Base-by-base conservation (phyloP, 2,797 vertebrate genomes). In the Chelidonichthys spinosus region DNA sequence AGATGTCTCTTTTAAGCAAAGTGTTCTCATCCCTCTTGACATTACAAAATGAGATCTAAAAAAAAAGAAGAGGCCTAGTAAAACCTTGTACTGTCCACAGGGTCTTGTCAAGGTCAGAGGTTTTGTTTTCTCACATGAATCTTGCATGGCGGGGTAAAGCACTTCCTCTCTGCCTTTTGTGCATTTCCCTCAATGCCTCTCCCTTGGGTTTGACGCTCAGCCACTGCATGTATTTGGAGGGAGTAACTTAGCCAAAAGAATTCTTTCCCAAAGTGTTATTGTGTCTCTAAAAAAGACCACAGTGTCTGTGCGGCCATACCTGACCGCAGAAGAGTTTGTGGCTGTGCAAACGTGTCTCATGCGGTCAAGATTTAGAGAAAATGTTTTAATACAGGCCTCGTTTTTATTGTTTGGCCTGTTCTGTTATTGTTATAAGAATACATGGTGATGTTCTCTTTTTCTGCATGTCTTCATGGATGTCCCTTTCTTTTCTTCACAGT, bases 401-500 rank as follows among this genome's bases (percentile, higher is more conserved):
- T 7, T 70, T 52, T 68, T 43, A 50, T 53, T 43, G 11, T 68
- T 74, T 52, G 7, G n/a, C 14, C 15, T 37, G 10, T 44, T 35
- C 5, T 58, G 67, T 71, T 40, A 52, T 66, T 47, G 10, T 63
- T 61, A 18, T 63, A 59, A 25, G 11, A 62, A 35, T 36, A 63
- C 17, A 18, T n/a, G 33, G 4, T 11, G 59, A 53, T 15, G 8
- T 4, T 43, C 3, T 35, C 5, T 53, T 46, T 69, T 46, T 69
- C 14, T 53, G 18, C 43, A 11, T 69, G 11, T 18, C 32, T 69
- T 78, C 47, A 82, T 67, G 4, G 3, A 15, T 69, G 3, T 60
- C 39, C 35, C 11, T 32, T 4, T 55, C 33, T 87, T 71, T 78
- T 87, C 77, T 86, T 83, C 81, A 72, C 92, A 99, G 98, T 94